Base-by-base conservation (phyloP, 2,888 invertebrate genomes). In the Spisula subtruncata region DNA sequence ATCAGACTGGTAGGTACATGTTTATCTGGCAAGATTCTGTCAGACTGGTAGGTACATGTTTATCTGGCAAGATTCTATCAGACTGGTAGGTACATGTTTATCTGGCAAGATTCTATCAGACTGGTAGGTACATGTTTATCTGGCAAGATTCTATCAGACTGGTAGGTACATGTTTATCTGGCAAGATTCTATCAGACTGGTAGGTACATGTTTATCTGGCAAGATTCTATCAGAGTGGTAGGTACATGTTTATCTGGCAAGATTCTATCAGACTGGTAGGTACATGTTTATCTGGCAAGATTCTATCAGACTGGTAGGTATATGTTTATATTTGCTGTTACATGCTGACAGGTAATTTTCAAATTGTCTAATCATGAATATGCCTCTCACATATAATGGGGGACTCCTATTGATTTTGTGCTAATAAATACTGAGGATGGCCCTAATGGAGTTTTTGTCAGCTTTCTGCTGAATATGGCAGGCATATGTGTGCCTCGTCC, bases 201-300 rank as follows among this genome's bases (percentile, higher is more conserved):
- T 94, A 82, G 16, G 32, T 35, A 35, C 32, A 35, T 32, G 14
- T n/a, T n/a, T n/a, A n/a, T n/a, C n/a, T 88, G 92, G 92, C 54
- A 81, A 90, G 48, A 56, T 83, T 2, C 75, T 92, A 0, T 89
- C 94, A 25, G 91, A 94, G 41, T 92, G 92, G 95, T 94, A 82
- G 16, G 32, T 35, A 35, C 32, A 35, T 32, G 14, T n/a, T n/a
- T n/a, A n/a, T n/a, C n/a, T 88, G 92, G 92, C 54, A 81, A 90
- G 48, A 56, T 83, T 2, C 75, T 92, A 0, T 89, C 94, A 25
- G 91, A 94, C 48, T 92, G 92, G 95, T 94, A 82, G 16, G 32
- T 35, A 35, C 32, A 35, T 32, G 14, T n/a, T n/a, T n/a, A n/a
- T n/a, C n/a, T 88, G 92, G 92, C 54, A 81, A 90, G 48, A 56